Conservation (phyloP, 2,113 vertebrate species). For the Percopsis transmontana region DNA sequence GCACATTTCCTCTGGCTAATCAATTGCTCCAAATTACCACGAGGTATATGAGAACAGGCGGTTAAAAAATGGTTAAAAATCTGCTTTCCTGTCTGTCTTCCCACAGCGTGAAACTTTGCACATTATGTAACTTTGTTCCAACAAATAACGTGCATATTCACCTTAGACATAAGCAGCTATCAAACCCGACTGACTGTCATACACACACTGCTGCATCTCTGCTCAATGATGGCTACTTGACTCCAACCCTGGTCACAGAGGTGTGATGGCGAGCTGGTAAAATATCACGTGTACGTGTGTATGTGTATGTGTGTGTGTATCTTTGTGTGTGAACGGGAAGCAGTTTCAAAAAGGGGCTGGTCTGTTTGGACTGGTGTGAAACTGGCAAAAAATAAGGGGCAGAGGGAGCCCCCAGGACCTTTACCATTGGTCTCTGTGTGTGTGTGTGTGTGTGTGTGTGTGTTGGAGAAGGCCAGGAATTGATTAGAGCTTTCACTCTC, state of each 20-base stretch:
- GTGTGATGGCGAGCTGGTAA: neutral
- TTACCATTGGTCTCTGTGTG: slow-evolving; percentile 45
- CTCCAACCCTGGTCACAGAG: neutral
- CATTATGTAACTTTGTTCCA: too few relatives aligned
- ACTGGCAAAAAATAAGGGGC: slow-evolving; percentile 31
- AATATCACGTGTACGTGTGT: slow-evolving; percentile 21
- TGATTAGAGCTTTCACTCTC: slow-evolving; percentile 83
- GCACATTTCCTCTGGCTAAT: too few relatives aligned
- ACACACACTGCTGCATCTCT: neutral
- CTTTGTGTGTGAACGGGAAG: slow-evolving; percentile 52
- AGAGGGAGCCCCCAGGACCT: slow-evolving; percentile 36
- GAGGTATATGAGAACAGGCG: too few relatives aligned
- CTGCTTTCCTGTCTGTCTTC: too few relatives aligned
- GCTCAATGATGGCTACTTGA: neutral
- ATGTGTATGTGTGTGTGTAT: slow-evolving; percentile 26
- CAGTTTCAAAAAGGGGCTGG: slow-evolving; percentile 36
- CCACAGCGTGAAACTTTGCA: too few relatives aligned
- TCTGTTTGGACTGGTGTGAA: slow-evolving; percentile 38
- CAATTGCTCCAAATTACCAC: too few relatives aligned
- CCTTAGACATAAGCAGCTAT: too few relatives aligned
- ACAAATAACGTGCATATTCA: too few relatives aligned
- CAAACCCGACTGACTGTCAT: too few relatives aligned
- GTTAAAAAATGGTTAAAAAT: too few relatives aligned
- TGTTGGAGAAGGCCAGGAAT: slow-evolving; percentile 74
- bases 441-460: slow-evolving; percentile 52